Percentiles rank a stretch among this genome's conserved stretches.
Evolutionary conservation across 2,113 vertebrate species (phyloP).

Genomic region (Stigmatopora nigra): DNA sequence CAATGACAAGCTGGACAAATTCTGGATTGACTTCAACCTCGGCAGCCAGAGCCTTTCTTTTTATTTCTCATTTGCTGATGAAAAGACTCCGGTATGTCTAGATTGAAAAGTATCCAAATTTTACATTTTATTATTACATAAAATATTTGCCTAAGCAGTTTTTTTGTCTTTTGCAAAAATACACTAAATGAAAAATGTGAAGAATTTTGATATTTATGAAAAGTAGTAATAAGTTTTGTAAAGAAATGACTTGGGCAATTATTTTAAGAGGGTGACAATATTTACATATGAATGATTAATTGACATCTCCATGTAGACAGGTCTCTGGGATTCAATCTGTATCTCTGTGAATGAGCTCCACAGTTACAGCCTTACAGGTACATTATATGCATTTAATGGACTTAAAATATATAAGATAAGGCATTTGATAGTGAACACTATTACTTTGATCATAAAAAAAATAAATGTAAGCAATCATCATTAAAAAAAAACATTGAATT

Average conservation of each 20-base stretch:
- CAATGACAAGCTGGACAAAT: constrained; percentile 92
- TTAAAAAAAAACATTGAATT: too few species aligned
- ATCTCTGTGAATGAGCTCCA: constrained; percentile 80
- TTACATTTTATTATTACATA: background rate
- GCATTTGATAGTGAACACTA: too few species aligned
- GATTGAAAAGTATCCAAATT: background rate
- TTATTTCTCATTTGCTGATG: constrained; percentile 76
- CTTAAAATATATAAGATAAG: too few species aligned
- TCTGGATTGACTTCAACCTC: constrained; percentile 95
- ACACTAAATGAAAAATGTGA: too few species aligned
- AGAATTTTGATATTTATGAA: too few species aligned
- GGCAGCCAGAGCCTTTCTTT: constrained; percentile 87
- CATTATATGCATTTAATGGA: background rate
- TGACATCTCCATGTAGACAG: constrained; percentile 60
- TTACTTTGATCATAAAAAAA: too few species aligned
- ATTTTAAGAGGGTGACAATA: too few species aligned
- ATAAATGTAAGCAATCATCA: too few species aligned
- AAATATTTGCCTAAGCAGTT: too few species aligned
- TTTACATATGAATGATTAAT: background rate
- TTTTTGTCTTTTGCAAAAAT: too few species aligned
- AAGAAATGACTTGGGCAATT: too few species aligned
- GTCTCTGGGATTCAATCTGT: constrained; percentile 86
- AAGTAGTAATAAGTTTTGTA: too few species aligned
- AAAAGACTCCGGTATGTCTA: constrained; percentile 57
- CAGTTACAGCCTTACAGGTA: constrained; percentile 83